These are phyloP conservation scores for Anomalospiza imberbis DNA, from an alignment of 2,797 vertebrate genomes.

Conservation along the genomic window DNA sequence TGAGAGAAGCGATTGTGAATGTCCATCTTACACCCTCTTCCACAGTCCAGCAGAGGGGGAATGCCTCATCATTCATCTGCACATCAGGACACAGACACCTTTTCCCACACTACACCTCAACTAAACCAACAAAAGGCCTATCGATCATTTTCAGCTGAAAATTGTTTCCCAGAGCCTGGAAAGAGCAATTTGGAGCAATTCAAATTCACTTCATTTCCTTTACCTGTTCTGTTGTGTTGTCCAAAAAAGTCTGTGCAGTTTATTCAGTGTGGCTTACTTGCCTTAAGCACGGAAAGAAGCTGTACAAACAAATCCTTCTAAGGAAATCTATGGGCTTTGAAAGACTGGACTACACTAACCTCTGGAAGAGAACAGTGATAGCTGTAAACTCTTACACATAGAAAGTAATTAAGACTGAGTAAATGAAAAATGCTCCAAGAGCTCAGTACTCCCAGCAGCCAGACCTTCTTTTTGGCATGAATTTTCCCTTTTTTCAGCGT, in stretches of 20 bases:
- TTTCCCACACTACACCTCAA: not conserved
- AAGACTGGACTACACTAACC: not conserved
- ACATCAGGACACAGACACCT: not conserved
- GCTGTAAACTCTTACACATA: not conserved
- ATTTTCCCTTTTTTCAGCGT: not conserved
- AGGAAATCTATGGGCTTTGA: slow-evolving; percentile 28
- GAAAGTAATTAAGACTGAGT: slow-evolving; percentile 9
- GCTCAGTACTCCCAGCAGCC: not conserved
- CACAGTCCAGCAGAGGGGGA: not conserved
- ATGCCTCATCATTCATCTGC: not conserved
- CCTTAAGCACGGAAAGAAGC: not conserved
- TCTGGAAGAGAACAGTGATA: not conserved
- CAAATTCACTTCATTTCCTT: slow-evolving; percentile 15
- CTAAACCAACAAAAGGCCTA: not conserved
- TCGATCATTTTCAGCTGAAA: not conserved
- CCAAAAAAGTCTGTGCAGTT: not conserved
- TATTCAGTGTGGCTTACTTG: not conserved
- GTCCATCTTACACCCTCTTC: not conserved
- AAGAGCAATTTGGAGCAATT: not conserved
- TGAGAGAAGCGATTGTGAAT: not conserved
- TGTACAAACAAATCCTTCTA: slow-evolving; percentile 33
- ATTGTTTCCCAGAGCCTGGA: not conserved
- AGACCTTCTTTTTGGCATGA: not conserved
- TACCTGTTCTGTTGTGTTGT: slow-evolving; percentile 1
- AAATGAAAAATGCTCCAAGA: slow-evolving; percentile 12